Evolutionary conservation across 2,888 invertebrate species (phyloP).

Genomic region (Cataglyphis livida): DNA sequence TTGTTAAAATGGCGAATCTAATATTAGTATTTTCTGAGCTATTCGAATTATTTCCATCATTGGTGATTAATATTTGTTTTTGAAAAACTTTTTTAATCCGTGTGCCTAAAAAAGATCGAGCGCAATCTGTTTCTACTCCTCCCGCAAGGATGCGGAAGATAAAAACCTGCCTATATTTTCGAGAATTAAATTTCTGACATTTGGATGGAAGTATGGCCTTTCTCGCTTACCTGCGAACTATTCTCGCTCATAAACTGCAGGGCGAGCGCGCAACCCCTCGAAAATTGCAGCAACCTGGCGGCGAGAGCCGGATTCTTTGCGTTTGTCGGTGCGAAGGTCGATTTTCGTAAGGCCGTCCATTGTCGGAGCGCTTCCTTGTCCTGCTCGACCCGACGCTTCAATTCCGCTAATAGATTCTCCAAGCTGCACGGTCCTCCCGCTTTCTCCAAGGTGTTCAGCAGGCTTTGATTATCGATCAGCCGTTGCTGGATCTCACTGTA

Average conservation of each 20-base stretch:
- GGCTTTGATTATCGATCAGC: conserved; percentile 96
- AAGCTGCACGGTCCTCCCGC: conserved; percentile 87
- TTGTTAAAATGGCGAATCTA: background rate
- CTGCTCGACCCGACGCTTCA: conserved; percentile 94
- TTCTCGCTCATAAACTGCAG: conserved; percentile 90
- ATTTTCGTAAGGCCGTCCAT: conserved; percentile 87
- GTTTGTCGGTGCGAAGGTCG: conserved; percentile 68
- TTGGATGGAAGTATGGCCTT: background rate
- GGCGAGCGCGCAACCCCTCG: conserved; percentile 91
- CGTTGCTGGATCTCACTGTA: conserved; percentile 95
- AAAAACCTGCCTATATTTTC: background rate
- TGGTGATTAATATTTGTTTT: background rate
- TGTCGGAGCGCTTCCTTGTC: conserved; percentile 95
- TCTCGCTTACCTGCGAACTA: conserved; percentile 58
- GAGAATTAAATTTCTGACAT: background rate
- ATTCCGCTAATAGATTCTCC: conserved; percentile 91
- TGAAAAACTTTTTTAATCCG: background rate
- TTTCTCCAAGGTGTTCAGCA: conserved; percentile 94
- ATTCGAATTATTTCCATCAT: background rate
- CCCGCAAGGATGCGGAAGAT: background rate
- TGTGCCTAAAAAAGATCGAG: background rate
- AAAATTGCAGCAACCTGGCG: conserved; percentile 91
- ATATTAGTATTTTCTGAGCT: background rate
- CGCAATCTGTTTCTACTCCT: background rate
- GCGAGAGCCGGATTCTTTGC: conserved; percentile 85